Base-by-base conservation (phyloP, 2,797 vertebrate genomes). In the Sebastes hopkinsi region DNA sequence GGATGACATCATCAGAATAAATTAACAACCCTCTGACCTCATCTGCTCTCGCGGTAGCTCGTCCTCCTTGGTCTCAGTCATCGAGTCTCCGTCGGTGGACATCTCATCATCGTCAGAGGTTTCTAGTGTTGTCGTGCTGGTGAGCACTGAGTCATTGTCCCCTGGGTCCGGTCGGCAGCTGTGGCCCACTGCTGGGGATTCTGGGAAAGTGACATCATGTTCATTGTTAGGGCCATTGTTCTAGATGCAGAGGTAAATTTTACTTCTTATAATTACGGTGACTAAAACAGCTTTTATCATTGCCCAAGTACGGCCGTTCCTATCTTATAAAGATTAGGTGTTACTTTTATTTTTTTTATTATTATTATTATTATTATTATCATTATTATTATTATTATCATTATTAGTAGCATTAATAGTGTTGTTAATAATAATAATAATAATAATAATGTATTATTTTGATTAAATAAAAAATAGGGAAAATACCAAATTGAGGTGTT, bases 91-190 rank as follows among this genome's bases (percentile, higher is more conserved):
- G 14, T 92, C 90, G 1, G 75, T 34, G 50, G 70, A 81, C 87
- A 81, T 86, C 32, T 92, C 92, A 0, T 92, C 92, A 0, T 92
- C 88, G 0, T 92, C 89, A 0, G 77, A 86, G 60, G 62, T 14
- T 1, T 94, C 90, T 11, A 83, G 67, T 11, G 90, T 86, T 4
- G 81, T 77, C 20, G 12, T 23, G 8, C 16, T 68, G 70, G 25
- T 58, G 60, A 79, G 30, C 54, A 84, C 72, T 1, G 82, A 91
- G 1, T 90, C 86, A 6, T 60, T 4, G 27, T 93, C 90, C 8
- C 92, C 93, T 0, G 22, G 14, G 7, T 92, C 85, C 0, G 32
- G 6, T 1, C 16, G 59, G 52, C 18, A 46, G 67, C 42, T 55
- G 32, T 34, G 42, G 52, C 29, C 78, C 11, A 18, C 60, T 1